Percentiles rank a stretch among this genome's conserved stretches.
phyloP scores from a whole-genome alignment of 2,797 vertebrate genomes.

The Nyctibius grandis region DNA sequence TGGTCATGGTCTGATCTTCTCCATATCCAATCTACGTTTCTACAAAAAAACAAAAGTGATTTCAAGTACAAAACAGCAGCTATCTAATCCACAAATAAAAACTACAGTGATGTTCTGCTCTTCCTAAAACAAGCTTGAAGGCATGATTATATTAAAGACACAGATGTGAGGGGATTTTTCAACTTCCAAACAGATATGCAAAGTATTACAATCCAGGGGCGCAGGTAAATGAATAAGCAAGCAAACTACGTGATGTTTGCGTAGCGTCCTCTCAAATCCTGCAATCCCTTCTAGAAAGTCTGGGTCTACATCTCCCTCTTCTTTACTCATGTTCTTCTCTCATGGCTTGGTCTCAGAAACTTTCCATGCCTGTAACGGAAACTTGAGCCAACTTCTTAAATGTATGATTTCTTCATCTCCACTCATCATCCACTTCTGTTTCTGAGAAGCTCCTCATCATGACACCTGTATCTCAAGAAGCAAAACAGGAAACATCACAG shows the following conservation, averaged over 20 bases:
- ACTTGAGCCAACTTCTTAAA: slow-evolving; percentile 68
- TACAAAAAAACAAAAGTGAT: neutral
- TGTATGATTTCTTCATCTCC: slow-evolving; percentile 69
- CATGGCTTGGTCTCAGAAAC: slow-evolving; percentile 65
- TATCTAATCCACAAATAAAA: slow-evolving; percentile 23
- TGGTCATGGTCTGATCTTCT: neutral
- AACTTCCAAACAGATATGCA: slow-evolving; percentile 41
- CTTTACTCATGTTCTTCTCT: slow-evolving; percentile 67
- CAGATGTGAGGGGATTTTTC: slow-evolving; percentile 34
- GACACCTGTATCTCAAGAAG: slow-evolving; percentile 73
- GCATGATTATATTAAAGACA: slow-evolving; percentile 53
- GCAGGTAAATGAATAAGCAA: slow-evolving; percentile 37
- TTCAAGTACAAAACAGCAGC: slow-evolving; percentile 7
- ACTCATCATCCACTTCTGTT: slow-evolving; percentile 68
- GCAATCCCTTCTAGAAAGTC: slow-evolving; percentile 65
- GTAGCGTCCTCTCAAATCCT: slow-evolving; percentile 64
- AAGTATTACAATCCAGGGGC: slow-evolving; percentile 36
- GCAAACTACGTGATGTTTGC: slow-evolving; percentile 39
- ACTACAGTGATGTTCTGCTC: neutral
- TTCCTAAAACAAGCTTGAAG: slow-evolving; percentile 53
- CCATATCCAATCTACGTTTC: neutral
- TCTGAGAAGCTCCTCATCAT: slow-evolving; percentile 69
- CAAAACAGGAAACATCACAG: slow-evolving; percentile 72
- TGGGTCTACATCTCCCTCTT: slow-evolving; percentile 66
- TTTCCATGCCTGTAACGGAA: slow-evolving; percentile 66